These are phyloP conservation scores for Pseudois nayaur DNA, from an alignment of 2,113 vertebrate genomes.

Conservation along the genomic window DNA sequence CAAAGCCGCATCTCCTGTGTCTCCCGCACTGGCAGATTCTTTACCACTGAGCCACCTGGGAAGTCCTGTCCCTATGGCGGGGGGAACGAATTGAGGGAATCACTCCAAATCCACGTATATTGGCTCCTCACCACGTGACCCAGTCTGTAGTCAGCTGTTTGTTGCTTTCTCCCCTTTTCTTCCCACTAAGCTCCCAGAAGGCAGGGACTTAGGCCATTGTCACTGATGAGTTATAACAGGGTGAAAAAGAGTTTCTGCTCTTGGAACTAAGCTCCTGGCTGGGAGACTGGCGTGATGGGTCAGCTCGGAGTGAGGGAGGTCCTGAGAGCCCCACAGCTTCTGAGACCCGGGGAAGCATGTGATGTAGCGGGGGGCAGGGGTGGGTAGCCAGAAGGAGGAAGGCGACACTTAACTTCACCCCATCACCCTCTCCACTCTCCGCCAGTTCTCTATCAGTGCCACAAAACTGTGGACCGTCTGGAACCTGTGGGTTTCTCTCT, in stretches of 20 bases:
- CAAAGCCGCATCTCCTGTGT: background rate
- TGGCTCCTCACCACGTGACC: accelerated
- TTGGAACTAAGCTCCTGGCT: background rate
- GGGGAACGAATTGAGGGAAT: background rate
- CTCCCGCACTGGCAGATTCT: background rate
- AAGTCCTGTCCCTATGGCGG: background rate
- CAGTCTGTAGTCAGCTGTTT: background rate
- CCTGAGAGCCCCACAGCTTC: background rate
- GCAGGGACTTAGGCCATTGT: background rate
- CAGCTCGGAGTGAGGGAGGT: too few species aligned
- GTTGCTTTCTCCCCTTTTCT: background rate
- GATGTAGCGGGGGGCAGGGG: background rate
- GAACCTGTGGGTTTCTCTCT: background rate
- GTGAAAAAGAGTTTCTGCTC: background rate
- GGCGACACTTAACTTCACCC: accelerated
- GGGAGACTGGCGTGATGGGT: background rate
- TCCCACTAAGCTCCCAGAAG: background rate
- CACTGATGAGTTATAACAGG: background rate
- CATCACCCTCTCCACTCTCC: background rate
- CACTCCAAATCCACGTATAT: accelerated
- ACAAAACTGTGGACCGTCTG: background rate
- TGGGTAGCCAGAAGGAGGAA: too few species aligned
- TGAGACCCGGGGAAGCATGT: background rate
- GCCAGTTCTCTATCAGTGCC: background rate
- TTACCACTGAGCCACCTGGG: background rate